Percentiles rank a stretch among this genome's conserved stretches.
Conservation (phyloP, 2,888 invertebrate genomes). For the Unio delphinus region DNA sequence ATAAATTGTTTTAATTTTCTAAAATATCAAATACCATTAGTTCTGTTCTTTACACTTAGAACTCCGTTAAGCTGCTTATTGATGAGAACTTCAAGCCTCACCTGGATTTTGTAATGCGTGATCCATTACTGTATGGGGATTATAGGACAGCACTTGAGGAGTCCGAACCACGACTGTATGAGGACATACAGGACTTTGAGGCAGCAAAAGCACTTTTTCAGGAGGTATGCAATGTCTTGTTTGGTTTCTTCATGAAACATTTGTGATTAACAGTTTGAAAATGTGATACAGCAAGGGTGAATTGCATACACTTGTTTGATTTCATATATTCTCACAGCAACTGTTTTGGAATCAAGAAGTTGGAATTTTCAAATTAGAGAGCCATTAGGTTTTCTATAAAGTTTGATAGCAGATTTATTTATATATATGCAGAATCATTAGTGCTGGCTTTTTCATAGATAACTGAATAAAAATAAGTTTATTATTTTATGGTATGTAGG, state of each 20-base stretch:
- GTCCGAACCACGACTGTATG: slow-evolving; percentile 85
- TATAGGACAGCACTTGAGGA: slow-evolving; percentile 89
- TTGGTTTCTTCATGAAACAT: not conserved
- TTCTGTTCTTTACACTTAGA: slow-evolving; percentile 37
- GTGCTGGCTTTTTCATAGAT: no score
- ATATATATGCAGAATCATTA: no score
- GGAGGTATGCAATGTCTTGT: slow-evolving; percentile 77
- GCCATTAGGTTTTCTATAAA: no score
- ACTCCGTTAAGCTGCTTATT: slow-evolving; percentile 69
- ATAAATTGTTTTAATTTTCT: no score
- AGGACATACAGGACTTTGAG: slow-evolving; percentile 91
- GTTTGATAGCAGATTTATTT: no score
- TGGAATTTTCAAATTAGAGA: not conserved
- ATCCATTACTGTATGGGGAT: slow-evolving; percentile 91
- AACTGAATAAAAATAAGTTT: no score
- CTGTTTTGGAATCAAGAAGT: not conserved
- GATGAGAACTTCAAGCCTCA: slow-evolving; percentile 71
- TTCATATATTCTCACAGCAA: not conserved
- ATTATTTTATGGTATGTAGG: no score
- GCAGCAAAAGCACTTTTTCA: slow-evolving; percentile 89
- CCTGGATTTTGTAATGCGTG: slow-evolving; percentile 81
- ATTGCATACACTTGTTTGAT: not conserved
- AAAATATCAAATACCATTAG: not conserved
- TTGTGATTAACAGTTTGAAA: not conserved
- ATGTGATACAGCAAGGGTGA: no score